Percentiles rank a stretch among this genome's conserved stretches.
Evolutionary conservation across 1,140 invertebrate genomes (phyloP).

Genomic region (Camponotus vicinus): DNA sequence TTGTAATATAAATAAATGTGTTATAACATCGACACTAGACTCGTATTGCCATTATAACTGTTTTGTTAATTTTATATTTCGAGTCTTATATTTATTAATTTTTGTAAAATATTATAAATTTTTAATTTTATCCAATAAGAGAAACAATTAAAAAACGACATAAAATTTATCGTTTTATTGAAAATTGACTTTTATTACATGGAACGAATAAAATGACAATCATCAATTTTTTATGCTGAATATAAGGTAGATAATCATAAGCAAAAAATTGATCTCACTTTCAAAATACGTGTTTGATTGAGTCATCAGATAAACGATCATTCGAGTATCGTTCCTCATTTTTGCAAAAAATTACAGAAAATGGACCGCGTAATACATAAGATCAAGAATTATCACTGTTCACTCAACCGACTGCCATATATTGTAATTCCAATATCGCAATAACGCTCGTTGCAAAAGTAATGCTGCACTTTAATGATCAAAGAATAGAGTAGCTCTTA

Average conservation of each 20-base stretch:
- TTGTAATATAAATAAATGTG: too few species aligned
- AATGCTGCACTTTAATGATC: neutral
- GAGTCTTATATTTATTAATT: too few species aligned
- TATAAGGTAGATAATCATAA: neutral
- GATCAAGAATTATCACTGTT: slow-evolving; percentile 30
- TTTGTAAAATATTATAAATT: neutral
- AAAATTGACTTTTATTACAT: neutral
- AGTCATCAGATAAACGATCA: slow-evolving; percentile 4
- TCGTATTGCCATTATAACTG: too few species aligned
- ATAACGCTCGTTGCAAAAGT: slow-evolving; percentile 26
- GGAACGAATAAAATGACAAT: neutral
- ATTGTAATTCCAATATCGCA: slow-evolving; percentile 44
- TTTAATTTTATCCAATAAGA: neutral
- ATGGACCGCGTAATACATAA: neutral
- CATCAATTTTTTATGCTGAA: neutral
- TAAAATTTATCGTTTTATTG: neutral
- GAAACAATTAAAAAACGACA: neutral
- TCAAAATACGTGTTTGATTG: neutral
- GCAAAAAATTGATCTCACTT: slow-evolving; percentile 7
- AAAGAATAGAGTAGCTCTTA: slow-evolving; percentile 5
- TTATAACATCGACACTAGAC: too few species aligned
- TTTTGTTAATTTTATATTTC: too few species aligned
- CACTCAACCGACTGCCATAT: neutral
- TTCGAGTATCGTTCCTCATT: slow-evolving; percentile 29
- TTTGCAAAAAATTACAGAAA: slow-evolving; percentile 17